phyloP scores from a whole-genome alignment of 2,888 invertebrate genomes.

The Odontomyia ornata region DNA sequence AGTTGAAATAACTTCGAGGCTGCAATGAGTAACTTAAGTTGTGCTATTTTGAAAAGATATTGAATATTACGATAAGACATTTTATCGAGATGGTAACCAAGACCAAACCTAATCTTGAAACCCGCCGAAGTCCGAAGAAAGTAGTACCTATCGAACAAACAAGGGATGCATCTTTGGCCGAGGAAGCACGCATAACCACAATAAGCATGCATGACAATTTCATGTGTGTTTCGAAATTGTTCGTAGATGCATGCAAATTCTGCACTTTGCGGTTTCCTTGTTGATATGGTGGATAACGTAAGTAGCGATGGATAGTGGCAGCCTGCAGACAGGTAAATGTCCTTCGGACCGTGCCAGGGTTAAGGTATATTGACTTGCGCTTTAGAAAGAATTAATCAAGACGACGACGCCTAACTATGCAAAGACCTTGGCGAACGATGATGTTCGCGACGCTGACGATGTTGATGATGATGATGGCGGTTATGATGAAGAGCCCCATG shows the following conservation, averaged over 20 bases:
- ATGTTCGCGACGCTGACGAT: not conserved
- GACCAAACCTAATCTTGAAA: no score
- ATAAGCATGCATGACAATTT: constrained; percentile 10
- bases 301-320: constrained; percentile 25
- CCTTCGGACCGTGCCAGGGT: constrained; percentile 30
- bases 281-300: constrained; percentile 26
- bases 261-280: constrained; percentile 38
- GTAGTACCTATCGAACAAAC: no score
- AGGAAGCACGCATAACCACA: constrained; percentile 31
- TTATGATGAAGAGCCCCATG: constrained; percentile 18
- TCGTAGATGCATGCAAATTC: constrained; percentile 15
- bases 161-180: not conserved
- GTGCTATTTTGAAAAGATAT: no score
- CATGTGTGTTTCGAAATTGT: constrained; percentile 1
- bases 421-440: constrained; percentile 23
- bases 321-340: constrained; percentile 37
- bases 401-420: constrained; percentile 7
- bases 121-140: no score
- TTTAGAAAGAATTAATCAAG: constrained; percentile 41
- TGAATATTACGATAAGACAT: no score
- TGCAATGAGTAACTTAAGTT: no score
- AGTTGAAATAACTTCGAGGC: no score
- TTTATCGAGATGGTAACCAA: no score
- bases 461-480: not conserved
- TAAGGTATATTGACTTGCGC: constrained; percentile 38